These are phyloP conservation scores for Thunnus maccoyii DNA, from an alignment of 2,113 vertebrate genomes.

Conservation along the genomic window DNA sequence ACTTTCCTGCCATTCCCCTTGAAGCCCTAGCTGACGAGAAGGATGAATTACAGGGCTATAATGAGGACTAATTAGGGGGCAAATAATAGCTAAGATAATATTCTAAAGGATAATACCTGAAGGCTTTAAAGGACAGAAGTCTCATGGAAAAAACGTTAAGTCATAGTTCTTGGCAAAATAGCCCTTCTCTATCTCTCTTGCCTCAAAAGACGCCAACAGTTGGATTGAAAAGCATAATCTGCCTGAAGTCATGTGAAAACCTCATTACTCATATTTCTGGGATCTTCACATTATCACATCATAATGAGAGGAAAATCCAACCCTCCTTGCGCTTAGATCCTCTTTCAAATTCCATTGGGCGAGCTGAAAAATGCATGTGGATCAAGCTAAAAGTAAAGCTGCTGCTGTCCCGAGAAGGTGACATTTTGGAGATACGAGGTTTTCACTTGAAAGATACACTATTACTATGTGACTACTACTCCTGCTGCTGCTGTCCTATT, in stretches of 20 bases:
- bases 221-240: conserved; percentile 20
- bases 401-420: conserved; percentile 22
- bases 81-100: conserved; percentile 73
- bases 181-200: conserved; percentile 30
- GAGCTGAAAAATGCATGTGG: neutral
- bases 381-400: conserved; percentile 1
- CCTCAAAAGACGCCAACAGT: conserved; percentile 30
- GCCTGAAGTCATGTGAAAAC: conserved; percentile 1
- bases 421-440: neutral
- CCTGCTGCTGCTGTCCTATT: neutral
- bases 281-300: neutral
- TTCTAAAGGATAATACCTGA: conserved; percentile 64
- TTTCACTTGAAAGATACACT: conserved; percentile 1
- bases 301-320: neutral
- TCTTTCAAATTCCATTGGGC: neutral
- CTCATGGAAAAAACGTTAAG: conserved; percentile 19
- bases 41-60: conserved; percentile 64
- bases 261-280: neutral
- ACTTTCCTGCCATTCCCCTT: conserved; percentile 50
- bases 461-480: conserved; percentile 1
- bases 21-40: conserved; percentile 54
- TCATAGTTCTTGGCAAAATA: conserved; percentile 54
- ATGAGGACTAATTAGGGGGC: conserved; percentile 72
- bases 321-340: neutral
- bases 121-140: conserved; percentile 74